Percentiles rank a stretch among this genome's conserved stretches.
Evolutionary conservation across 2,888 invertebrate species (phyloP).

Genomic region (Sclerodermus sp.): DNA sequence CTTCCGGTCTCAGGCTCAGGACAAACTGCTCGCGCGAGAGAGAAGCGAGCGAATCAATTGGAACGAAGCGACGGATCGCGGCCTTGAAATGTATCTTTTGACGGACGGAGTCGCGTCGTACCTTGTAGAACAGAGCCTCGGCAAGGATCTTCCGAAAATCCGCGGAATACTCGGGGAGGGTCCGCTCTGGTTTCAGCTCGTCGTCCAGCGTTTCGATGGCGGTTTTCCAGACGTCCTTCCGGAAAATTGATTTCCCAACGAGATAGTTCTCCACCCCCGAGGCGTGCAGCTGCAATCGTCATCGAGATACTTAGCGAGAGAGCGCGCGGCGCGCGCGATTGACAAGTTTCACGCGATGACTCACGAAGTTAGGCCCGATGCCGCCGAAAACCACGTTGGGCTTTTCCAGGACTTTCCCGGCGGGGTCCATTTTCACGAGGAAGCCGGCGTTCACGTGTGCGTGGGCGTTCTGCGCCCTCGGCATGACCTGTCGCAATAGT

Average conservation of each 20-base stretch:
- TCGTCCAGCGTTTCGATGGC: conserved; percentile 61
- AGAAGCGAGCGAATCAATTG: no score
- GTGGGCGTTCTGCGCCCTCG: conserved; percentile 75
- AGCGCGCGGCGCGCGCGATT: background rate
- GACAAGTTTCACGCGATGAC: conserved; percentile 28
- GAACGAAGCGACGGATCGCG: no score
- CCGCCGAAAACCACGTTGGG: conserved; percentile 61
- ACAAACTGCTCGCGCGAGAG: no score
- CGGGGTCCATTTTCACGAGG: conserved; percentile 62
- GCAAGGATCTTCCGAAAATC: conserved; percentile 72
- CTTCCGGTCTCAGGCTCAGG: conserved; percentile 62
- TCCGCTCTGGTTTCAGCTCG: conserved; percentile 68
- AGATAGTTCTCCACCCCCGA: conserved; percentile 61
- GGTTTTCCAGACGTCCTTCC: conserved; percentile 57
- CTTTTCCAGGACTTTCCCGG: conserved; percentile 61
- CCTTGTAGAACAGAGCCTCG: conserved; percentile 80
- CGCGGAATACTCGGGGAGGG: conserved; percentile 70
- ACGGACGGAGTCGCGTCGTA: no score
- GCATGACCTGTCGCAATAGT: conserved; percentile 77
- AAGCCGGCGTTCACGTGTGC: conserved; percentile 79
- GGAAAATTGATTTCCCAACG: conserved; percentile 57
- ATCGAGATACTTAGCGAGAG: background rate
- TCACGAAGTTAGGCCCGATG: conserved; percentile 56
- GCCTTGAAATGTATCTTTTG: no score
- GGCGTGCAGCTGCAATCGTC: conserved; percentile 61